A percentile compares a stretch with the other conserved stretches of the same genome.
Conservation (phyloP, 53 echinoderm and acorn worm species). For the Echinarachnius parma region DNA sequence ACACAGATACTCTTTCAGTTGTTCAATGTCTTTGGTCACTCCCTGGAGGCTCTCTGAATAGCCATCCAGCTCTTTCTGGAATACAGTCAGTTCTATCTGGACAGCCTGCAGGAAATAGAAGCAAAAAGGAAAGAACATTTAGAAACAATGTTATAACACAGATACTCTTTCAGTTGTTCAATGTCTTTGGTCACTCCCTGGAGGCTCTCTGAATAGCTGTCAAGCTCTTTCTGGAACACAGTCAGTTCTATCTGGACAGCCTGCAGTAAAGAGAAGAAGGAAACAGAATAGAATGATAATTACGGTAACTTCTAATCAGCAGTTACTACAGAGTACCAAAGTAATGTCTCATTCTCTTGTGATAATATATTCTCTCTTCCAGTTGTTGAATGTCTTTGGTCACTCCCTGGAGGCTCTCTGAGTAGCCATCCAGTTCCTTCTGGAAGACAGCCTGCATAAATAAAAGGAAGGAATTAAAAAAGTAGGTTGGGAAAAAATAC, state of each 20-base stretch:
- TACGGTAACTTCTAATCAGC: no score
- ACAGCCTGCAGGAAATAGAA: slow-evolving; percentile 22
- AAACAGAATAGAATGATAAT: no score
- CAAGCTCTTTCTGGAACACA: slow-evolving; percentile 52
- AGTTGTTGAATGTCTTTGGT: slow-evolving; percentile 8
- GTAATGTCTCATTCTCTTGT: no score
- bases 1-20: slow-evolving; percentile 3
- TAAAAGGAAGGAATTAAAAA: background rate
- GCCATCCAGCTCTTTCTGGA: slow-evolving; percentile 56
- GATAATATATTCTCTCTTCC: no score
- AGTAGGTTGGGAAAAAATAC: no score
- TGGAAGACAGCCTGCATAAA: slow-evolving; percentile 47
- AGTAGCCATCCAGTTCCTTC: slow-evolving; percentile 56
- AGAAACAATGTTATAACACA: no score
- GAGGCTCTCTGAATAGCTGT: slow-evolving; percentile 54
- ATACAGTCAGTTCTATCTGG: slow-evolving; percentile 52
- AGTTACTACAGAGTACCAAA: no score
- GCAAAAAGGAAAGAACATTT: no score
- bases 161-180: background rate
- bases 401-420: slow-evolving; percentile 54
- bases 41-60: slow-evolving; percentile 55
- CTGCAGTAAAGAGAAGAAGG: background rate
- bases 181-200: slow-evolving; percentile 42
- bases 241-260: slow-evolving; percentile 59
- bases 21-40: slow-evolving; percentile 26